phyloP scores from a whole-genome alignment of 2,113 vertebrate genomes.

The Motacilla tschutschensis region DNA sequence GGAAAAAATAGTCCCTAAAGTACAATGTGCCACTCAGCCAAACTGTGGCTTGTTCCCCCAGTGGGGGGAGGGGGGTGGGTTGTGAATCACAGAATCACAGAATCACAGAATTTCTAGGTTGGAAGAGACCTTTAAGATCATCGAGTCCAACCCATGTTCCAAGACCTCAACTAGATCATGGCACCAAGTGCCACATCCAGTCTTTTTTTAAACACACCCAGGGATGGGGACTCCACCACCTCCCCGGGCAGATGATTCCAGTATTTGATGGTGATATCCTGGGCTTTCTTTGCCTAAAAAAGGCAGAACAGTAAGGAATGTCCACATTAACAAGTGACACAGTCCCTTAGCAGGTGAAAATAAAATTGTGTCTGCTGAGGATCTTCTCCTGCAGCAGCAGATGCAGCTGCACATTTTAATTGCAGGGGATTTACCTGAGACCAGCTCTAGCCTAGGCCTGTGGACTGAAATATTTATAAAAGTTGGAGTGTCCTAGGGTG shows the following conservation, averaged over 20 bases:
- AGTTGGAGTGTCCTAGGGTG: neutral
- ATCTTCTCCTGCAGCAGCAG: neutral
- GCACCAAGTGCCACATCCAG: too few relatives aligned
- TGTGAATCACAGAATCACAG: too few relatives aligned
- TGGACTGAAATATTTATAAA: neutral
- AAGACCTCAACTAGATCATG: too few relatives aligned
- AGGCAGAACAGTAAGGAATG: neutral
- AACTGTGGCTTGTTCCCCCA: neutral
- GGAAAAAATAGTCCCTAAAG: neutral
- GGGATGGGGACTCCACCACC: too few relatives aligned
- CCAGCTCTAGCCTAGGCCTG: neutral
- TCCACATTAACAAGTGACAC: neutral
- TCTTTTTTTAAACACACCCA: too few relatives aligned
- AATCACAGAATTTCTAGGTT: too few relatives aligned
- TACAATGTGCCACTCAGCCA: neutral
- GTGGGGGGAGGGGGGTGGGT: too few relatives aligned
- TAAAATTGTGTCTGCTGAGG: neutral
- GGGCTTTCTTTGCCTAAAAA: neutral
- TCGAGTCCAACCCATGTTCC: too few relatives aligned
- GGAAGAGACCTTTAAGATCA: too few relatives aligned
- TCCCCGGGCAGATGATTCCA: too few relatives aligned
- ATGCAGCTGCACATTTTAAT: neutral
- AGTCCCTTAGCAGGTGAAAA: neutral
- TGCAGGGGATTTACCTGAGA: neutral
- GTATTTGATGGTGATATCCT: neutral